A percentile compares a stretch with the other conserved stretches of the same genome.
These are phyloP conservation scores for Cyanistes caeruleus DNA, from an alignment of 2,113 vertebrate genomes.

Conservation along the genomic window DNA sequence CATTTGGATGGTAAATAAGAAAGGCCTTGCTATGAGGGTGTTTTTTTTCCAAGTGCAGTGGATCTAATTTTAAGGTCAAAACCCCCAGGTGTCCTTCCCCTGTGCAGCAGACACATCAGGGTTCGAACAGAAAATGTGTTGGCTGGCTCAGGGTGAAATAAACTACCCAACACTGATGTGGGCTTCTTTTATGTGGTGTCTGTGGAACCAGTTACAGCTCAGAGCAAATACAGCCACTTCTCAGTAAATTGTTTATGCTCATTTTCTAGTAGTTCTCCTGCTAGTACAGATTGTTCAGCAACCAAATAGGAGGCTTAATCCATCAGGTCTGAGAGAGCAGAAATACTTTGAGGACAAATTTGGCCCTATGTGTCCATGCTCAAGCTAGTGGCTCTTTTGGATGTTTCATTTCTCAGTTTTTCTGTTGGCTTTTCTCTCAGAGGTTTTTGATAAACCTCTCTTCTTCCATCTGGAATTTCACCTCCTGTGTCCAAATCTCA, in stretches of 20 bases:
- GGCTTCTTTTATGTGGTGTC: slow-evolving; percentile 59
- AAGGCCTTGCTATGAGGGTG: not conserved
- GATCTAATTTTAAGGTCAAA: slow-evolving; percentile 64
- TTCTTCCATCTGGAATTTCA: slow-evolving; percentile 36
- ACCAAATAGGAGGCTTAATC: not conserved
- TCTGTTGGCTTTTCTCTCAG: not conserved
- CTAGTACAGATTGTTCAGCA: not conserved
- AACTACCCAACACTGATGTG: slow-evolving; percentile 45
- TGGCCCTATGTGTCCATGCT: not conserved
- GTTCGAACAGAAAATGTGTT: slow-evolving; percentile 33
- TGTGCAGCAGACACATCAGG: not conserved
- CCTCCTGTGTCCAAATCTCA: not conserved
- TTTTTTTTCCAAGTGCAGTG: not conserved
- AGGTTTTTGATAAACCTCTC: not conserved
- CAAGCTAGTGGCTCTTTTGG: not conserved
- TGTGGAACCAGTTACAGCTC: slow-evolving; percentile 42
- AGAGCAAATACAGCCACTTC: not conserved
- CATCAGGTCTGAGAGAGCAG: not conserved
- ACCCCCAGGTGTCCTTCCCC: slow-evolving; percentile 66
- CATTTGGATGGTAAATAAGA: not conserved
- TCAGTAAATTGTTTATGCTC: not conserved
- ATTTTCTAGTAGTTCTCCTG: slow-evolving; percentile 18
- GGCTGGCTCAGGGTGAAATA: slow-evolving; percentile 6
- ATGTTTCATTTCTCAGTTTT: slow-evolving; percentile 11
- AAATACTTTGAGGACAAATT: not conserved